phyloP scores from a whole-genome alignment of 2,113 vertebrate species.

The Seriola quinqueradiata region DNA sequence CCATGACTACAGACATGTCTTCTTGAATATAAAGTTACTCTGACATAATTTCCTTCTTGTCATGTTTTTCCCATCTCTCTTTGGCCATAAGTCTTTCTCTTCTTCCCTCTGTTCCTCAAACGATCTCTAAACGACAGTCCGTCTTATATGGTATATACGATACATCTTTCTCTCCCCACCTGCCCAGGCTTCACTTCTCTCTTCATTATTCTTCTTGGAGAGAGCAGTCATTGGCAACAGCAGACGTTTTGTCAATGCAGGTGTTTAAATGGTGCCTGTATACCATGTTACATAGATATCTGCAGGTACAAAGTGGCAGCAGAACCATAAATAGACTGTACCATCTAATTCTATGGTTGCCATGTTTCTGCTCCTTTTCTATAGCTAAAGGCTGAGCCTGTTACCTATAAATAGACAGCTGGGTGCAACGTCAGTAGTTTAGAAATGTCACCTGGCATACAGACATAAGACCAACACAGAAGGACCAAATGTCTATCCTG shows the following conservation, averaged over 20 bases:
- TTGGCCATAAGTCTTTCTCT: conserved; percentile 6
- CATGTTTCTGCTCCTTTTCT: conserved; percentile 22
- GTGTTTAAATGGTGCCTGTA: conserved; percentile 58
- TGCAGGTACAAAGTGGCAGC: conserved; percentile 48
- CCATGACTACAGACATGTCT: conserved; percentile 61
- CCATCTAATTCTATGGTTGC: conserved; percentile 33
- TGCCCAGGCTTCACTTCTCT: conserved; percentile 27
- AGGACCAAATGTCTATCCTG: conserved; percentile 26
- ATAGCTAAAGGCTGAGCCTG: conserved; percentile 24
- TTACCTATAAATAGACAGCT: conserved; percentile 56
- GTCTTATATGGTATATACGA: conserved; percentile 20
- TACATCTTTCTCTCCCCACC: conserved; percentile 1
- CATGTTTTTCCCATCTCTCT: conserved; percentile 35
- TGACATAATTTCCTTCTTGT: conserved; percentile 50
- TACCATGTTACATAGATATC: conserved; percentile 32
- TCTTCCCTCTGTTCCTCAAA: not conserved
- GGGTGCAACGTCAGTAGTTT: conserved; percentile 29
- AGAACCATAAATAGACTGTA: conserved; percentile 50
- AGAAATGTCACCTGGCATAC: conserved; percentile 29
- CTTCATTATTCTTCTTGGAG: conserved; percentile 54
- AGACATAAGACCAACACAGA: conserved; percentile 31
- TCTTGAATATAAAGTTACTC: conserved; percentile 53
- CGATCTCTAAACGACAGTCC: not conserved
- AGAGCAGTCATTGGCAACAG: conserved; percentile 43
- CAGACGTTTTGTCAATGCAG: conserved; percentile 65